Percentiles rank a stretch among this genome's conserved stretches.
These are phyloP conservation scores for Gasterosteus nipponicus DNA, from an alignment of 2,113 vertebrate genomes.

Conservation along the genomic window DNA sequence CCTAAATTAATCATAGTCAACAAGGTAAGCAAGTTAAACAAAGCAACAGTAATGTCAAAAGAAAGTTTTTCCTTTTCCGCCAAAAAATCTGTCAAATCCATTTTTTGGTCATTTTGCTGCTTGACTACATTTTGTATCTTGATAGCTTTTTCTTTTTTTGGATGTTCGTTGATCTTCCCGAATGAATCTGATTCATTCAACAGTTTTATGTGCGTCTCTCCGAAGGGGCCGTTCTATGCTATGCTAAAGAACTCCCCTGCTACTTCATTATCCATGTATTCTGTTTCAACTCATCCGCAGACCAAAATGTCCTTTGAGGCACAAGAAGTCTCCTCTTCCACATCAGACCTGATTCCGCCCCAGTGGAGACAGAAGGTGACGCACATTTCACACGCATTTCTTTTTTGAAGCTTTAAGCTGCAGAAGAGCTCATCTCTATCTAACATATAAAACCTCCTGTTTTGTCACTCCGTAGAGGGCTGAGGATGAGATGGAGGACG, in stretches of 20 bases:
- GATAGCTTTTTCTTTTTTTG: neutral
- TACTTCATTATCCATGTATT: neutral
- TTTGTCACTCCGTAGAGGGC: neutral
- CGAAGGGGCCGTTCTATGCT: neutral
- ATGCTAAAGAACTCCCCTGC: neutral
- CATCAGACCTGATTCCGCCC: conserved; percentile 50
- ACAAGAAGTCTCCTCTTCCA: conserved; percentile 74
- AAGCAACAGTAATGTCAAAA: neutral
- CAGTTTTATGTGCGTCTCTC: neutral
- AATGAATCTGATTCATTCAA: neutral
- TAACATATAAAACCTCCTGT: neutral
- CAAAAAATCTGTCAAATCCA: too few relatives aligned
- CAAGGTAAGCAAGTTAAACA: neutral
- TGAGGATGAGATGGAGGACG: conserved; percentile 29
- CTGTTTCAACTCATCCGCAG: conserved; percentile 54
- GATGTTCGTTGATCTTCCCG: neutral
- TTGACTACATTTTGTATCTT: neutral
- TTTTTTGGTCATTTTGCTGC: neutral
- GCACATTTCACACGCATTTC: neutral
- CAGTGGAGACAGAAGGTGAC: conserved; percentile 75
- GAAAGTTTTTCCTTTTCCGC: neutral
- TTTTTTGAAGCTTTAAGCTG: fast-evolving
- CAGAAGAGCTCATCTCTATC: neutral
- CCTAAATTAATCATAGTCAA: neutral
- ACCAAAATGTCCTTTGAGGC: conserved; percentile 80